phyloP scores from a whole-genome alignment of 2,888 invertebrate genomes.

The Silvanus unidentatus region DNA sequence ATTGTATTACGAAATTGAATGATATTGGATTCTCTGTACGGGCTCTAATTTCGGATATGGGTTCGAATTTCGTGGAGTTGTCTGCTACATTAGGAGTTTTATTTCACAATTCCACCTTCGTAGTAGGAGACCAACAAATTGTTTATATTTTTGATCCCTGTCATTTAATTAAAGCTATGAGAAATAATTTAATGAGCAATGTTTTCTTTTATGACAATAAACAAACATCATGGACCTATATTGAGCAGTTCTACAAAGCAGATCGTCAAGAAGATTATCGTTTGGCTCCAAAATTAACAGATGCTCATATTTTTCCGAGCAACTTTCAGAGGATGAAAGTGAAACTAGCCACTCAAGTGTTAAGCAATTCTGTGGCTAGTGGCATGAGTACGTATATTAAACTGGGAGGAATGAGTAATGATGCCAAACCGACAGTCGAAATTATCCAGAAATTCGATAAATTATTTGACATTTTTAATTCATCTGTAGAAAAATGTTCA shows the following conservation, averaged over 20 bases:
- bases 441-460: conserved; percentile 8
- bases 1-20: conserved; percentile 7
- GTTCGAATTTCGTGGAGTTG: conserved; percentile 16
- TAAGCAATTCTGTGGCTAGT: conserved; percentile 11
- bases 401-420: conserved; percentile 9
- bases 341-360: conserved; percentile 16
- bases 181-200: conserved; percentile 19
- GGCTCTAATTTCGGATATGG: conserved; percentile 16
- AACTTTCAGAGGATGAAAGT: conserved; percentile 24
- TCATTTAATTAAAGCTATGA: conserved; percentile 20
- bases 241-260: conserved; percentile 13
- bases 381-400: conserved; percentile 10
- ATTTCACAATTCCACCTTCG: conserved; percentile 17
- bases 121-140: conserved; percentile 14
- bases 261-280: conserved; percentile 8
- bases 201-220: conserved; percentile 13
- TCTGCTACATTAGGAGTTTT: conserved; percentile 12
- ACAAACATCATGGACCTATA: conserved; percentile 16
- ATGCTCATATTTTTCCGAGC: conserved; percentile 16
- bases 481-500: background rate
- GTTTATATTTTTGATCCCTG: conserved; percentile 23
- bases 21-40: conserved; percentile 13
- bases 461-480: conserved; percentile 12
- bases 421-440: conserved; percentile 9
- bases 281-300: conserved; percentile 17